phyloP scores from a whole-genome alignment of 2,113 vertebrate genomes.

The Myanophis thanlyinensis region DNA sequence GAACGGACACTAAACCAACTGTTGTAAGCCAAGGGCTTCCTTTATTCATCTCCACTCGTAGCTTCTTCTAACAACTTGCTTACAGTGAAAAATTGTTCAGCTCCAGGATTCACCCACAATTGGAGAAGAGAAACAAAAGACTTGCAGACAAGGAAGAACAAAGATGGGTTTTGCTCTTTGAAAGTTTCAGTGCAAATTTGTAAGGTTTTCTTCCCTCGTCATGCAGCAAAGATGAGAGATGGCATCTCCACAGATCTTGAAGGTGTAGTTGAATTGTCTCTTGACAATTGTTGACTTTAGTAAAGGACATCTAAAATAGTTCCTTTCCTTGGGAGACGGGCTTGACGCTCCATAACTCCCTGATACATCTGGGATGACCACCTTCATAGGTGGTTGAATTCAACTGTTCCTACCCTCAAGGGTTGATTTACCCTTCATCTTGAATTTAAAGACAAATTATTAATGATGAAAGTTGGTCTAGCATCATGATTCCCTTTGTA shows the following conservation, averaged over 20 bases:
- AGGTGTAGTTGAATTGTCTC: neutral
- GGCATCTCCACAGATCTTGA: neutral
- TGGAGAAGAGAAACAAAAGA: neutral
- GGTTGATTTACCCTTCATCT: neutral
- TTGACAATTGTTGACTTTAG: neutral
- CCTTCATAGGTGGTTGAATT: neutral
- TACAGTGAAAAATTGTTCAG: no score
- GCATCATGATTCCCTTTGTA: neutral
- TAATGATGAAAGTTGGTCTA: neutral
- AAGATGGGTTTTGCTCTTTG: neutral
- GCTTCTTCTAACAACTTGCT: no score
- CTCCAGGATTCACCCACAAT: neutral
- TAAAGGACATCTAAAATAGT: neutral
- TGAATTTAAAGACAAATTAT: neutral
- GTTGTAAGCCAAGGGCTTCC: neutral
- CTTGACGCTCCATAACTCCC: neutral
- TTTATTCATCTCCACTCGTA: neutral
- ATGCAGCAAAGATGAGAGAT: neutral
- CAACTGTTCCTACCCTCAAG: neutral
- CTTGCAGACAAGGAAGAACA: fast-evolving
- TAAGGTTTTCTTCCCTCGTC: neutral
- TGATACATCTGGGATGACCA: neutral
- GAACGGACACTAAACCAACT: no score
- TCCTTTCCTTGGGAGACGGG: neutral
- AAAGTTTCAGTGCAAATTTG: neutral